Evolutionary conservation across 35 echinoderm and acorn worm genomes (phyloP).

Genomic region (Heliocidaris erythrogramma): DNA sequence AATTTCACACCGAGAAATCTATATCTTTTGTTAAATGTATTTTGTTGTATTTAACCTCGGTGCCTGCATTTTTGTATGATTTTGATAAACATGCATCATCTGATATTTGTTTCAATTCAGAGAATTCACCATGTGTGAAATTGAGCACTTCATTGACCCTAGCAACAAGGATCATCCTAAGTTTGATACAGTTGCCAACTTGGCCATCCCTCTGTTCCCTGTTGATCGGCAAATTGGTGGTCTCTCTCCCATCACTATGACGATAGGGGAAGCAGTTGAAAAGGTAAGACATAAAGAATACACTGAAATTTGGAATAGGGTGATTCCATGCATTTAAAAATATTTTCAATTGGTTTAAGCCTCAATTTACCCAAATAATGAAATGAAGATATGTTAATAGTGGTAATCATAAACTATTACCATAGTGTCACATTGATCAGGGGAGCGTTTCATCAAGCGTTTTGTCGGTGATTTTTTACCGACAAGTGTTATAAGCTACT

Average conservation of each 20-base stretch:
- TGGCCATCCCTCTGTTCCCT: slow-evolving; percentile 74
- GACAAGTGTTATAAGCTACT: too few species aligned
- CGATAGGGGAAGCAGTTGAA: slow-evolving; percentile 80
- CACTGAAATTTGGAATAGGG: not conserved
- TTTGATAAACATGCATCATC: not conserved
- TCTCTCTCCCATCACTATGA: slow-evolving; percentile 63
- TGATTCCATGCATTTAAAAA: not conserved
- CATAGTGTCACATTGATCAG: too few species aligned
- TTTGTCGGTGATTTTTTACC: too few species aligned
- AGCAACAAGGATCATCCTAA: slow-evolving; percentile 90
- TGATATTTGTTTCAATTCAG: slow-evolving; percentile 41
- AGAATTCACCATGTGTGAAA: slow-evolving; percentile 94
- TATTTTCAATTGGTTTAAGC: not conserved
- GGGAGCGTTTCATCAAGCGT: too few species aligned
- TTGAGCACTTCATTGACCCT: slow-evolving; percentile 99
- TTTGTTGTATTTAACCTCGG: too few species aligned
- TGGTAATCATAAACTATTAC: too few species aligned
- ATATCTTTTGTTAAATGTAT: too few species aligned
- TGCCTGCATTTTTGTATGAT: too few species aligned
- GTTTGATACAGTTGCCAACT: slow-evolving; percentile 74
- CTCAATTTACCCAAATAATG: too few species aligned
- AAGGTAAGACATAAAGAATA: slow-evolving; percentile 39
- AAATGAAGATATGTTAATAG: too few species aligned
- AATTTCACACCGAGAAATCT: too few species aligned
- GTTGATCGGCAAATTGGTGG: slow-evolving; percentile 70